Evolutionary conservation across 23 tunicate genomes (phyloP).

Genomic region (Ciona savignyi): DNA sequence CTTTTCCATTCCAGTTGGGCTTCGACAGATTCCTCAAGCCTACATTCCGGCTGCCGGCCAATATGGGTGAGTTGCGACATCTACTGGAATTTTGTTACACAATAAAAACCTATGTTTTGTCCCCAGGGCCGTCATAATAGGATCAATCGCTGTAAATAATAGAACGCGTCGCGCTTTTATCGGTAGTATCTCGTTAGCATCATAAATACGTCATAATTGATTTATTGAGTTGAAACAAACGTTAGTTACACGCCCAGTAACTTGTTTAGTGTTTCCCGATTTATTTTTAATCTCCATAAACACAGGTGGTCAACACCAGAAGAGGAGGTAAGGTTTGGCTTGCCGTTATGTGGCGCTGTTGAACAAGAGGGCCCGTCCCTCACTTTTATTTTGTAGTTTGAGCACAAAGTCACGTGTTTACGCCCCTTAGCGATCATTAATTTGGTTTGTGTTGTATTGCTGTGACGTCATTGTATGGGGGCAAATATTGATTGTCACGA

Average conservation of each 20-base stretch:
- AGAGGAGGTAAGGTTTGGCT: not conserved
- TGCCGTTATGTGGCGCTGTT: constrained; percentile 1
- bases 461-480: not conserved
- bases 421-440: not conserved
- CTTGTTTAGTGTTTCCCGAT: not conserved
- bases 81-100: not conserved
- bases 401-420: not conserved
- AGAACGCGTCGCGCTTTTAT: not conserved
- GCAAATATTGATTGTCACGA: not conserved
- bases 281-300: not conserved
- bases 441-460: not conserved
- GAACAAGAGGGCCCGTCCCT: not conserved
- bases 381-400: not conserved
- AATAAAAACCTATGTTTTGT: not conserved
- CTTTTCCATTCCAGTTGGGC: constrained; percentile 16
- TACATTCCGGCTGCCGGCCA: constrained; percentile 31
- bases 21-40: constrained; percentile 30
- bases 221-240: not conserved
- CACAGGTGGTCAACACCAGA: not conserved
- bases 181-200: not conserved
- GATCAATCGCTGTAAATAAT: not conserved
- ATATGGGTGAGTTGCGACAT: constrained; percentile 19
- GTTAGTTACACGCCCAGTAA: not conserved
- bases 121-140: not conserved
- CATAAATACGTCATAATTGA: not conserved